A percentile compares a stretch with the other conserved stretches of the same genome.
These are phyloP conservation scores for Machaerirhynchus nigripectus DNA, from an alignment of 2,113 vertebrate genomes.

Conservation along the genomic window DNA sequence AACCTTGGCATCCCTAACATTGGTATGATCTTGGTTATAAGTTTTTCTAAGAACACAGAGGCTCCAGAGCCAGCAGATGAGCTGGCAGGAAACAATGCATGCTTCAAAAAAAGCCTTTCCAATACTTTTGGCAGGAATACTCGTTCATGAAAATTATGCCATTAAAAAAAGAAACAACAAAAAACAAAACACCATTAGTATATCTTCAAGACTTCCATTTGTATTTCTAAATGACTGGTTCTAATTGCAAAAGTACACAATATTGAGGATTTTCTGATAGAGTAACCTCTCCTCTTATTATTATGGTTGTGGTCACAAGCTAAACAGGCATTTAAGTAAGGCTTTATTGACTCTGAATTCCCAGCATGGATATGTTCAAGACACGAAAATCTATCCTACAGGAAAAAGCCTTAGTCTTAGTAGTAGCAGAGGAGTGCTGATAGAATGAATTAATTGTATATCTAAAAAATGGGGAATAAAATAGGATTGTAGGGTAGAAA, in stretches of 20 bases:
- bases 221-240: not conserved
- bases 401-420: not conserved
- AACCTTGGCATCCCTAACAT: not conserved
- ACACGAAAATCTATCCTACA: not conserved
- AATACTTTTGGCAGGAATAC: not conserved
- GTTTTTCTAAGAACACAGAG: not conserved
- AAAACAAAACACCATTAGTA: not conserved
- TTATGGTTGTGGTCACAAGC: not conserved
- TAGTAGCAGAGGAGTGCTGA: not conserved
- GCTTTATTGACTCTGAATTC: not conserved
- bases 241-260: not conserved
- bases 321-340: not conserved
- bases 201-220: not conserved
- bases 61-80: not conserved
- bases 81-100: not conserved
- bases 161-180: not conserved
- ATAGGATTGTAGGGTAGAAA: not conserved
- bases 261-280: not conserved
- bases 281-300: not conserved
- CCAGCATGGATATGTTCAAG: not conserved
- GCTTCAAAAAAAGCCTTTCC: not conserved
- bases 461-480: not conserved
- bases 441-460: not conserved
- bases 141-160: not conserved
- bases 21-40: not conserved